A percentile compares a stretch with the other conserved stretches of the same genome.
Conservation (phyloP, 2,888 invertebrate species). For the Acleris holmiana region DNA sequence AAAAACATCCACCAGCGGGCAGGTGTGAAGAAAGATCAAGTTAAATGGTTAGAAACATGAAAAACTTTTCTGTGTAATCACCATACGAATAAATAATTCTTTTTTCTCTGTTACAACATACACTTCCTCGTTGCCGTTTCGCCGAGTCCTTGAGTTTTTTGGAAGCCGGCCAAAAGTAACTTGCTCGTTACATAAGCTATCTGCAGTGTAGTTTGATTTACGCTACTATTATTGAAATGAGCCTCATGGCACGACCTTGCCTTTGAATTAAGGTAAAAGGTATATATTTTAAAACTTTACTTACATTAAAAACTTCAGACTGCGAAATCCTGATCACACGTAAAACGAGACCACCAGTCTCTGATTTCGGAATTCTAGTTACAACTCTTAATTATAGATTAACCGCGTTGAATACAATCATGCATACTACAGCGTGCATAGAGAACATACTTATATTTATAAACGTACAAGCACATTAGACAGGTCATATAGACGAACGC, state of each 20-base stretch:
- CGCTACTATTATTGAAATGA: constrained; percentile 19
- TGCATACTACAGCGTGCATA: neutral
- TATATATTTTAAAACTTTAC: too few species aligned
- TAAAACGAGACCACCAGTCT: too few species aligned
- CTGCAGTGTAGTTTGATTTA: constrained; percentile 34
- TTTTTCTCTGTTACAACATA: constrained; percentile 5
- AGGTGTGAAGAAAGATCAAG: too few species aligned
- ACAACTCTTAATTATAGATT: neutral
- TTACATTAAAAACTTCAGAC: too few species aligned
- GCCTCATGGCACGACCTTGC: constrained; percentile 8
- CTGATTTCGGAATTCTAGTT: constrained; percentile 1
- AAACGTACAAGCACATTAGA: too few species aligned
- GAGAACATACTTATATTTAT: neutral
- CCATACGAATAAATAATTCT: too few species aligned
- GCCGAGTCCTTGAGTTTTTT: constrained; percentile 29
- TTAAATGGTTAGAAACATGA: too few species aligned
- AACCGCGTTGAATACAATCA: neutral
- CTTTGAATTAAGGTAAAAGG: neutral
- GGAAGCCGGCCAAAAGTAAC: constrained; percentile 31
- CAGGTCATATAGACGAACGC: neutral
- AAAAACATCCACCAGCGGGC: too few species aligned
- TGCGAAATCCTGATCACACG: neutral
- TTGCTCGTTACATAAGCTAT: constrained; percentile 32
- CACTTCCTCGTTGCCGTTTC: constrained; percentile 19
- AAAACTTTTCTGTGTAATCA: too few species aligned